Percentiles rank a stretch among this genome's conserved stretches.
These are phyloP conservation scores for Bubalus kerabau DNA, from an alignment of 2,113 vertebrate species.

Conservation along the genomic window DNA sequence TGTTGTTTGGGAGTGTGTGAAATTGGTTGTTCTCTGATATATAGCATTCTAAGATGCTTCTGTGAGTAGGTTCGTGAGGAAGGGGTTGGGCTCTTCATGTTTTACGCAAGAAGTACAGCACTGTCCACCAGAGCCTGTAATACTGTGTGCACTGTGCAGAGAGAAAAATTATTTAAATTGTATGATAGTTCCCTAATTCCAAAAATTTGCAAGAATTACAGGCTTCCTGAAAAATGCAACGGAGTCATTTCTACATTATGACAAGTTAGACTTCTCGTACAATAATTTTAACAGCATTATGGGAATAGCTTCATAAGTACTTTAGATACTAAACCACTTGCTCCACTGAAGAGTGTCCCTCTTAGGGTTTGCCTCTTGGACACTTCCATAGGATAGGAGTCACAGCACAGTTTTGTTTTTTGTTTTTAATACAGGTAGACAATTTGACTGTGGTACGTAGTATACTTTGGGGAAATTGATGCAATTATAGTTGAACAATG, in stretches of 20 bases:
- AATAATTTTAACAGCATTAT: constrained; percentile 19
- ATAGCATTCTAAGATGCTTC: not conserved
- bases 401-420: not conserved
- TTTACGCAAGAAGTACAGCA: constrained; percentile 34
- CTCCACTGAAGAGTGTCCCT: not conserved
- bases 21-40: accelerated
- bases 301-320: not conserved
- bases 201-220: not conserved
- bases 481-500: constrained; percentile 36
- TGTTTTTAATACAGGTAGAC: constrained; percentile 49
- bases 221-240: constrained; percentile 30
- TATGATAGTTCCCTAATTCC: not conserved
- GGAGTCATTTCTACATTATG: constrained; percentile 14
- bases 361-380: not conserved
- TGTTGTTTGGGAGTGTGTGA: not conserved
- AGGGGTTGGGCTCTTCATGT: not conserved
- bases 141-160: constrained; percentile 44
- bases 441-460: constrained; percentile 58
- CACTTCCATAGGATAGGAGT: not conserved
- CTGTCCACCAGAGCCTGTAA: not conserved
- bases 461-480: constrained; percentile 62
- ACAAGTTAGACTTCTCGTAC: not conserved
- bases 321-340: constrained; percentile 5
- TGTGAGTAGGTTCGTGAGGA: accelerated
- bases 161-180: constrained; percentile 3